Evolutionary conservation across 2,888 invertebrate genomes (phyloP).

Genomic region (Meteorus cinctellus): DNA sequence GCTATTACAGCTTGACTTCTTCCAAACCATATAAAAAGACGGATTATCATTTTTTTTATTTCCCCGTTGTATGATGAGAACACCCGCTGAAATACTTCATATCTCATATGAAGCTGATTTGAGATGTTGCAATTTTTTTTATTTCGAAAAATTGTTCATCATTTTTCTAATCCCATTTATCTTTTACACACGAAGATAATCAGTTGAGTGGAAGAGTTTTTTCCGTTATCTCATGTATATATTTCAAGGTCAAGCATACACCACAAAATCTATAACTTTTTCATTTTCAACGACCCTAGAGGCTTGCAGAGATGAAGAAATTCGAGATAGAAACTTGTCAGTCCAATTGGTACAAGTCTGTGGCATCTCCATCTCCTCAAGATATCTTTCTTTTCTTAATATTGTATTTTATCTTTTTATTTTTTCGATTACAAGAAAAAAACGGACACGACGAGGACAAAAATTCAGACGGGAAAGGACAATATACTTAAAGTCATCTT

Average conservation of each 20-base stretch:
- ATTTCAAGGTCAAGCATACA: background rate
- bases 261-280: conserved; percentile 6
- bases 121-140: background rate
- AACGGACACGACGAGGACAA: background rate
- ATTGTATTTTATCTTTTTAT: background rate
- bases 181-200: background rate
- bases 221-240: background rate
- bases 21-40: no score
- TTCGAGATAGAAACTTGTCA: conserved; percentile 4
- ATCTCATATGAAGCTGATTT: no score
- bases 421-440: background rate
- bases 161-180: background rate
- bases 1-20: no score
- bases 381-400: background rate
- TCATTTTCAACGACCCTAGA: background rate
- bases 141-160: background rate
- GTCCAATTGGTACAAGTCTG: background rate
- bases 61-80: no score
- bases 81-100: no score
- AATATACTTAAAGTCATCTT: background rate
- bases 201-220: conserved; percentile 2
- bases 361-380: background rate
- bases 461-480: background rate
- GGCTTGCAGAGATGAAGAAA: conserved; percentile 2
- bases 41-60: no score